phyloP scores from a whole-genome alignment of 2,888 invertebrate genomes.

The Tanypteryx hageni region DNA sequence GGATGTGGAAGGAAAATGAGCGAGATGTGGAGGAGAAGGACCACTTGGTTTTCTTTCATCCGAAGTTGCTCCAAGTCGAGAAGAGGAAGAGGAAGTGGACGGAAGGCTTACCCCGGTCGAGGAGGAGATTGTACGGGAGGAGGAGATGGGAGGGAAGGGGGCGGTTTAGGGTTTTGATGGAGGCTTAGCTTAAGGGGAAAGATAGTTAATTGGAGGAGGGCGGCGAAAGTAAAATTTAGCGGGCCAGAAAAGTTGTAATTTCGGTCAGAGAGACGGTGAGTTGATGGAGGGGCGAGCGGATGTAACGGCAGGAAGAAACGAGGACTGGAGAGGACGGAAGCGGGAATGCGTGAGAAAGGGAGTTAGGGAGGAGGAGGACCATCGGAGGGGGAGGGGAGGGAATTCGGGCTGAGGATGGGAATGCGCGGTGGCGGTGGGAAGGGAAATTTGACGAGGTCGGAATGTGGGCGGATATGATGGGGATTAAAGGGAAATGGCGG shows the following conservation, averaged over 20 bases:
- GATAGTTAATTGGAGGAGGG: too few relatives aligned
- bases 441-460: not conserved
- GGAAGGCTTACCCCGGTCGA: constrained; percentile 18
- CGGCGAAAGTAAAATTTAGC: too few relatives aligned
- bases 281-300: not conserved
- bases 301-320: not conserved
- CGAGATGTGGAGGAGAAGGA: not conserved
- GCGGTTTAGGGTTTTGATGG: not conserved
- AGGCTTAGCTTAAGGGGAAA: too few relatives aligned
- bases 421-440: not conserved
- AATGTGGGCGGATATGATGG: not conserved
- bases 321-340: not conserved
- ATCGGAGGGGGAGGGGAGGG: too few relatives aligned
- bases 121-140: constrained; percentile 4
- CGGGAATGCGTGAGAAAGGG: too few relatives aligned
- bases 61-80: too few relatives aligned
- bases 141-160: not conserved
- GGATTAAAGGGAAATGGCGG: constrained; percentile 20
- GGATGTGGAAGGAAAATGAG: not conserved
- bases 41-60: not conserved
- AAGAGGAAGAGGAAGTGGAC: not conserved
- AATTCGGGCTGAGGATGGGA: too few relatives aligned
- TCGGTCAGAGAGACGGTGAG: too few relatives aligned
- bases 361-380: too few relatives aligned
- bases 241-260: too few relatives aligned